Conservation (phyloP, 2,888 invertebrate species). For the Anoncus sp. region DNA sequence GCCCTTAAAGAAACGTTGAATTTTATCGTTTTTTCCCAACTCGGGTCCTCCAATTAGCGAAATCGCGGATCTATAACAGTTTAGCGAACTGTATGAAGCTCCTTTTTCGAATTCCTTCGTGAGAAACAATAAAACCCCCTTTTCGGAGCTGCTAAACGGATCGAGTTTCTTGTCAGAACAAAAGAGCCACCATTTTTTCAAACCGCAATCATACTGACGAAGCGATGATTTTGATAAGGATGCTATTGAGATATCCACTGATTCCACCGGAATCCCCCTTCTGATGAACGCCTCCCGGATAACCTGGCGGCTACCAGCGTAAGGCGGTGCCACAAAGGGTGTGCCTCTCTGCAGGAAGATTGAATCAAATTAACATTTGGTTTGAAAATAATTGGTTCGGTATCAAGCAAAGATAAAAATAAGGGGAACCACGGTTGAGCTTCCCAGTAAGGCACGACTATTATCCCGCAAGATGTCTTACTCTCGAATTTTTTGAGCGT, state of each 20-base stretch:
- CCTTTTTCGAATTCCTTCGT: conserved; percentile 16
- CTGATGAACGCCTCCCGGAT: conserved; percentile 45
- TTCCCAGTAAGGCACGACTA: too few species aligned
- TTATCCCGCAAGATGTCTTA: too few species aligned
- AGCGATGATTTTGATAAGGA: conserved; percentile 32
- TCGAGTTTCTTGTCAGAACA: conserved; percentile 7
- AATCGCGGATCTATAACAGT: conserved; percentile 30
- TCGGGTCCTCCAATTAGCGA: conserved; percentile 20
- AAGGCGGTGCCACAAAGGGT: conserved; percentile 30
- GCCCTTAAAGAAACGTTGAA: conserved; percentile 28
- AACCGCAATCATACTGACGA: conserved; percentile 29
- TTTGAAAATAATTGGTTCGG: conserved; percentile 8
- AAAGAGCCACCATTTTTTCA: conserved; percentile 44
- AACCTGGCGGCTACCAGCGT: conserved; percentile 52
- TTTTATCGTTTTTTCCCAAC: conserved; percentile 8
- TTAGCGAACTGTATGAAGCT: conserved; percentile 23
- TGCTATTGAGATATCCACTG: conserved; percentile 27
- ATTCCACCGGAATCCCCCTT: conserved; percentile 10
- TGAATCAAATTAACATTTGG: conserved; percentile 16
- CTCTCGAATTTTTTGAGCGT: conserved; percentile 3
- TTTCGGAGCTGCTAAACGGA: conserved; percentile 6
- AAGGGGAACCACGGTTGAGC: too few species aligned
- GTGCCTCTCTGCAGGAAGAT: conserved; percentile 14
- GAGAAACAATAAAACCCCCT: conserved; percentile 7
- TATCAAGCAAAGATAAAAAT: not conserved